Base-by-base conservation (phyloP, 2,113 vertebrate species). In the Ceratotherium simum region DNA sequence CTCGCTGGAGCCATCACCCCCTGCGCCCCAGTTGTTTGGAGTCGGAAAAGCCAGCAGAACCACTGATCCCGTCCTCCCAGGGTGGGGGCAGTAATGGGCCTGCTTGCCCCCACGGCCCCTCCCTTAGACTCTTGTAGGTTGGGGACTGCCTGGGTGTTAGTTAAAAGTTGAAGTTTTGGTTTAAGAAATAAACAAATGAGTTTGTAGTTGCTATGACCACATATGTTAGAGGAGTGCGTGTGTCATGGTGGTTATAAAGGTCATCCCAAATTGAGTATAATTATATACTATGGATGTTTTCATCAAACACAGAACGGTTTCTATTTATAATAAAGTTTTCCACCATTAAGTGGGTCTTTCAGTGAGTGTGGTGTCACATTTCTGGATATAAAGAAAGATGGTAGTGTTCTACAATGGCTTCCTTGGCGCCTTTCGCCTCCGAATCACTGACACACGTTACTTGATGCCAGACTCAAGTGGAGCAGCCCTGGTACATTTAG, bases 361-460 rank as follows among this genome's bases (percentile, higher is more conserved):
- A 4, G 88, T 3, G 80, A 70, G 31, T 6, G 18, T 0, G 25
- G 88, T 1, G 0, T 39, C 48, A 0, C n/a, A 8, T 95, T 78
- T 67, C 62, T 31, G 73, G 85, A 86, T 54, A 25, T 33, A 54
- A 39, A 69, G 70, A 84, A 73, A 67, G 93, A 10, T 29, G 69
- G 81, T 6, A 33, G 72, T 64, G 72, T 54, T 82, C 78, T 5
- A 0, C 65, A 10, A 1, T 8, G 90, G 82, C 48, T 54, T 69
- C 46, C 88, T 3, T 3, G 36, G 89, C 27, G 9, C 6, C 5
- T n/a, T 5, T 25, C 6, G 0, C 67, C 62, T 48, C 20, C 5
- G 21, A 2, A 1, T 16, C 72, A 14, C 60, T 8, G 56, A n/a
- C 48, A 33, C 2, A 0, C 0, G 0, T 18, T 27, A 4, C 81